Evolutionary conservation across 2,888 invertebrate genomes (phyloP).

Genomic region (Heliconius charithonia): DNA sequence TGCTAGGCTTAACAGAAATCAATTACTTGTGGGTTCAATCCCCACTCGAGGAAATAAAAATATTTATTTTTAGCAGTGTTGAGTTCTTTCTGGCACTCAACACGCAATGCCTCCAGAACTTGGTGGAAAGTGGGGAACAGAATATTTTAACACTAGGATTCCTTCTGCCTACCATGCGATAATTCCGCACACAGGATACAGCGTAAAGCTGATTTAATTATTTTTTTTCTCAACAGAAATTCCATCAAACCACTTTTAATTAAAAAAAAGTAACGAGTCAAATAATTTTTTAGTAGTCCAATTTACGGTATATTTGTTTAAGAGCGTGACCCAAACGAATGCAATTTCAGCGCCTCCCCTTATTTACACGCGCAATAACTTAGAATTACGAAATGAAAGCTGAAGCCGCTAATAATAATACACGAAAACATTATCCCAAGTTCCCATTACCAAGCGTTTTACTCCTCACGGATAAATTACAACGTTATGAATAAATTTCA

Average conservation of each 20-base stretch:
- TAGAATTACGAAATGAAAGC: slow-evolving; percentile 72
- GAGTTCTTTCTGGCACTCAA: no score
- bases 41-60: no score
- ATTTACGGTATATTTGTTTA: slow-evolving; percentile 25
- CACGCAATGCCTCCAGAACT: no score
- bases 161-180: no score
- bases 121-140: no score
- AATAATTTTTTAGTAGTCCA: slow-evolving; percentile 2
- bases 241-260: neutral
- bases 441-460: slow-evolving; percentile 77
- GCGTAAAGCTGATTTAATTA: no score
- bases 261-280: neutral
- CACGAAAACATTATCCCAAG: slow-evolving; percentile 70
- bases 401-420: slow-evolving; percentile 74
- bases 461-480: slow-evolving; percentile 82
- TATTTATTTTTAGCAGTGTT: no score
- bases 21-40: no score
- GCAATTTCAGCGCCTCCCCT: slow-evolving; percentile 57
- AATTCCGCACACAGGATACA: no score
- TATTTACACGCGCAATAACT: slow-evolving; percentile 69
- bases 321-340: slow-evolving; percentile 19
- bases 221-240: neutral
- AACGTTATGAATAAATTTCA: slow-evolving; percentile 84
- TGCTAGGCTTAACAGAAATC: neutral
- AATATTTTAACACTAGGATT: no score